Conservation (phyloP, 1,140 invertebrate genomes). For the Nasonia vitripennis region DNA sequence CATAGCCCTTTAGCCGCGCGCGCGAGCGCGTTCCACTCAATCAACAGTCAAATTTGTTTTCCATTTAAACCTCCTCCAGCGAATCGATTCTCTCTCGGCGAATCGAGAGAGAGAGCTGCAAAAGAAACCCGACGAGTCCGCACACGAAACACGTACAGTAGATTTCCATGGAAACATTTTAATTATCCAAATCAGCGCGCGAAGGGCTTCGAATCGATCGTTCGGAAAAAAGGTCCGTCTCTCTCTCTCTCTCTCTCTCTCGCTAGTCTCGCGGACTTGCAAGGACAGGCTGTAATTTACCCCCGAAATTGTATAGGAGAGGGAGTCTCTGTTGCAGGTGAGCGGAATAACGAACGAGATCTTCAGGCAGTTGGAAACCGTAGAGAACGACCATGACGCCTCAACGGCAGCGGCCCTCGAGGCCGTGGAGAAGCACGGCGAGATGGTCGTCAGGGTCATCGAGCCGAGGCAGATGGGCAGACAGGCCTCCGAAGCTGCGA, state of each 20-base stretch:
- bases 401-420: conserved; percentile 92
- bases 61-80: too few relatives aligned
- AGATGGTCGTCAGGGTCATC: conserved; percentile 95
- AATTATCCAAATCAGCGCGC: too few relatives aligned
- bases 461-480: conserved; percentile 90
- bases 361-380: conserved; percentile 96
- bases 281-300: neutral
- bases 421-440: conserved; percentile 91
- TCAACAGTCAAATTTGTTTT: too few relatives aligned
- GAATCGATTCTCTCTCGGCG: too few relatives aligned
- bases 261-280: neutral
- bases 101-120: too few relatives aligned
- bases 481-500: conserved; percentile 87
- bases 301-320: conserved; percentile 44
- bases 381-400: conserved; percentile 95
- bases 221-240: too few relatives aligned
- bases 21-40: too few relatives aligned
- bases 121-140: too few relatives aligned
- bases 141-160: too few relatives aligned
- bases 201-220: neutral
- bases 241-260: neutral
- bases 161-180: too few relatives aligned
- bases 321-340: conserved; percentile 78
- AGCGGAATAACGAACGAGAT: conserved; percentile 96
- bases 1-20: too few relatives aligned